phyloP scores from a whole-genome alignment of 2,888 invertebrate genomes.

The Philereme vetulata region DNA sequence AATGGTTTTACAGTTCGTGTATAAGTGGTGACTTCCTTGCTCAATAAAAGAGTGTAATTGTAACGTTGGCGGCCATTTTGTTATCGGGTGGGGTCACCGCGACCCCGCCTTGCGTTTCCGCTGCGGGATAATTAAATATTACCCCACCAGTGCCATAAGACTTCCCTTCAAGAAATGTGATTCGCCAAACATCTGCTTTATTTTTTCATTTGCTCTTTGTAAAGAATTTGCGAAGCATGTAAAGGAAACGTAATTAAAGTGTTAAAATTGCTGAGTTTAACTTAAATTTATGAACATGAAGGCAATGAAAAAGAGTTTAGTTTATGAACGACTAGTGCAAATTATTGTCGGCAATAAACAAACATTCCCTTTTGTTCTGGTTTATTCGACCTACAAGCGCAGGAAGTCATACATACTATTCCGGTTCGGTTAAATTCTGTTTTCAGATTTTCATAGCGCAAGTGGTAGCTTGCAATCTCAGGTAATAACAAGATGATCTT shows the following conservation, averaged over 20 bases:
- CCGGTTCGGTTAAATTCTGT: background rate
- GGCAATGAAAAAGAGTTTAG: background rate
- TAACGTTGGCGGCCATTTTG: constrained; percentile 79
- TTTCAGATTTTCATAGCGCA: background rate
- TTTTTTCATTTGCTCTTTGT: constrained; percentile 42
- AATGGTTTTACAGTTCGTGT: constrained; percentile 8
- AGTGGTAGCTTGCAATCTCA: background rate
- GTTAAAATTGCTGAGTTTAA: constrained; percentile 14
- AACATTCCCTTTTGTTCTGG: background rate
- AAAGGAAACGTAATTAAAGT: constrained; percentile 37
- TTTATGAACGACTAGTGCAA: background rate
- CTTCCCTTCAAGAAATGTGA: constrained; percentile 69
- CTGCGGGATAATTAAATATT: constrained; percentile 79
- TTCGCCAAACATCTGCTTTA: constrained; percentile 57
- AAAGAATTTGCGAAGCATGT: constrained; percentile 17
- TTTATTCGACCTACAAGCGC: no score
- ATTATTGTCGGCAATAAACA: background rate
- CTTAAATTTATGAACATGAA: constrained; percentile 5
- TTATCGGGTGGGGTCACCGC: constrained; percentile 78
- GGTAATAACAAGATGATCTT: constrained; percentile 3
- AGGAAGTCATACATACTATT: background rate
- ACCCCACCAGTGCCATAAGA: constrained; percentile 75
- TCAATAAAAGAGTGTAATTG: constrained; percentile 73
- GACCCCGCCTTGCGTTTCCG: constrained; percentile 82
- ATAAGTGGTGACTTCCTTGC: constrained; percentile 60